Base-by-base conservation (phyloP, 2,888 invertebrate species). In the Thymelicus lineola region DNA sequence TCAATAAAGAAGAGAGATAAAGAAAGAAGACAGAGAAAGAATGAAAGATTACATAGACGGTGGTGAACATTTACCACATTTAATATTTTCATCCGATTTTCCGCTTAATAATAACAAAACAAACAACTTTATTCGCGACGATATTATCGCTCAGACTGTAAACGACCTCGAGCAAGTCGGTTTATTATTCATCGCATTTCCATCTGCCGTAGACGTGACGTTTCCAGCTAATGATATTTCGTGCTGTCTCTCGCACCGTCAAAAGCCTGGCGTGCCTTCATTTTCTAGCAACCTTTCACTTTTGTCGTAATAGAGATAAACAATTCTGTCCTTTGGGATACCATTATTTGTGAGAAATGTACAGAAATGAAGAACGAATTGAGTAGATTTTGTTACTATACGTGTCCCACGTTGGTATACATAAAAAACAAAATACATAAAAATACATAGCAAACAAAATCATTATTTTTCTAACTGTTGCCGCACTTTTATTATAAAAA, bases 141-240 rank as follows among this genome's bases (percentile, higher is more conserved):
- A 62, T 35, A 7, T 55, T 57, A 53, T 38, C 15, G 68, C 68
- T 61, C 3, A 6, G 17, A 62, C 61, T 62, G 55, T 28, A 17
- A 15, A n/a, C 35, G 62, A 17, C 17, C 53, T 17, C 15, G 6
- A 46, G 12, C 35, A 6, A 68, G 61, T 36, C 46, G 42, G 68
- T 68, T 68, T 68, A 68, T 68, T 68, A 68, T 68, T 68, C 68
- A 68, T 68, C 68, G 60, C 68, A 68, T 68, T 68, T 68, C 68
- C 68, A 68, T 68, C 68, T 68, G 68, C 68, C 61, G 55, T 68
- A 68, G 67, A 67, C 67, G 61, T 67, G 67, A 61, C 61, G 68
- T 45, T 61, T 62, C 61, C 42, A 46, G 67, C 67, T 67, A 67
- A 67, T 67, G 68, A 68, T 68, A 68, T 68, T 68, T 68, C 36